Percentiles rank a stretch among this genome's conserved stretches.
Evolutionary conservation across 2,888 invertebrate species (phyloP).

Genomic region (Chouioia cunea): DNA sequence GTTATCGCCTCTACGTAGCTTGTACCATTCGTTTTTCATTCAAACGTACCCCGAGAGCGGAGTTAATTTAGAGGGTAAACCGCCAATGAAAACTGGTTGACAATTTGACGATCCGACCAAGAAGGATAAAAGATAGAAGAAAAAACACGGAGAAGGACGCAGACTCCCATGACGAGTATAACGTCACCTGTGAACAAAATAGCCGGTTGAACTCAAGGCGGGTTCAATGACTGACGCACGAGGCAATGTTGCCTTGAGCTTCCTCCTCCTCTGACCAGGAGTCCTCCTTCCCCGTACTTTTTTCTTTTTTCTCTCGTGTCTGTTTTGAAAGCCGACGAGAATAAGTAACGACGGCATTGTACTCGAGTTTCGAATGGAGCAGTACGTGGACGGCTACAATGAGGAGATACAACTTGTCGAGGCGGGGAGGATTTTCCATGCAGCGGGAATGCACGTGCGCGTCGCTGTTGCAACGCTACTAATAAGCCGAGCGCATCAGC

Average conservation of each 20-base stretch:
- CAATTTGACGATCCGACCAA: too few relatives aligned
- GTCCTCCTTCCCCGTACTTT: constrained; percentile 13
- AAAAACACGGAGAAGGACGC: neutral
- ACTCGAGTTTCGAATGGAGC: neutral
- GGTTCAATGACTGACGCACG: constrained; percentile 63
- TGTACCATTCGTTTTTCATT: too few relatives aligned
- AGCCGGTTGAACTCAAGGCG: constrained; percentile 60
- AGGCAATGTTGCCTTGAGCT: constrained; percentile 39
- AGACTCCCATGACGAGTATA: constrained; percentile 27
- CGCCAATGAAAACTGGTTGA: too few relatives aligned
- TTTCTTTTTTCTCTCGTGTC: constrained; percentile 6
- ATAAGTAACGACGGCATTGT: neutral
- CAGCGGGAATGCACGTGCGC: too few relatives aligned
- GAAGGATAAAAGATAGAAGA: neutral
- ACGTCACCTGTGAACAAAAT: constrained; percentile 55
- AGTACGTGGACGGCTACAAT: constrained; percentile 11
- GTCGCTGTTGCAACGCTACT: too few relatives aligned
- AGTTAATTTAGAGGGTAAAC: too few relatives aligned
- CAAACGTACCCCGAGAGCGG: neutral
- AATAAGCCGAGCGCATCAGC: too few relatives aligned
- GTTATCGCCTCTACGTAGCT: too few relatives aligned
- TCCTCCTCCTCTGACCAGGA: constrained; percentile 29
- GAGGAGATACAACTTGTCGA: too few relatives aligned
- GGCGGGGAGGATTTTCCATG: too few relatives aligned
- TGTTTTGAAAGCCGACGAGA: constrained; percentile 3